A percentile compares a stretch with the other conserved stretches of the same genome.
phyloP scores from a whole-genome alignment of 2,797 vertebrate genomes.

The Pangasius larnaudii region DNA sequence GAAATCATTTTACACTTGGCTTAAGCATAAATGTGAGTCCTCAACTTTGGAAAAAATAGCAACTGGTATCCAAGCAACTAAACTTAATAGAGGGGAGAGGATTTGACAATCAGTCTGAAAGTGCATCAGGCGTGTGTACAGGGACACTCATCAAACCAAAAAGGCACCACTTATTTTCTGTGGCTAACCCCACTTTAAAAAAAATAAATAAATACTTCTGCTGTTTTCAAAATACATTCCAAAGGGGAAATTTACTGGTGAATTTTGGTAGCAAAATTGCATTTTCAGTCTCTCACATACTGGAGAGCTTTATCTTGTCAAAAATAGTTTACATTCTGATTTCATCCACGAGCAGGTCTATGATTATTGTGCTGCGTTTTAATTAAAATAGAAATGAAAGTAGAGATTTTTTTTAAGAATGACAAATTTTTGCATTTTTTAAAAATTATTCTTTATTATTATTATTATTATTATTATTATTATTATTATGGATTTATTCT shows the following conservation, averaged over 20 bases:
- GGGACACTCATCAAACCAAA: background rate
- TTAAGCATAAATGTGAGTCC: background rate
- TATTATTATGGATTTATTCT: too few species aligned
- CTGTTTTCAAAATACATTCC: background rate
- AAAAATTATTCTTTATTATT: background rate
- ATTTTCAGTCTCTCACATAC: background rate
- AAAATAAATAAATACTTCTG: background rate
- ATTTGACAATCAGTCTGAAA: slow-evolving; percentile 28
- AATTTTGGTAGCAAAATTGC: background rate
- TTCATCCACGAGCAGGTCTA: background rate
- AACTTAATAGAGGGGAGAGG: slow-evolving; percentile 8
- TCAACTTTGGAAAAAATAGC: slow-evolving; percentile 21
- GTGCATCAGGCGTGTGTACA: background rate
- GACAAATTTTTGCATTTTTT: background rate
- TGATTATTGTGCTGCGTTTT: background rate
- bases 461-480: too few species aligned
- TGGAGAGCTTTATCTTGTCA: background rate
- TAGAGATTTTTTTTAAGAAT: background rate
- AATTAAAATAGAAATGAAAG: background rate
- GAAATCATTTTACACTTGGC: background rate
- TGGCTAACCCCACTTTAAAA: background rate
- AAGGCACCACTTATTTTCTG: background rate
- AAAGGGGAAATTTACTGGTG: background rate
- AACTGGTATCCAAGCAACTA: slow-evolving; percentile 41
- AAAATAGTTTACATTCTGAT: background rate